phyloP scores from a whole-genome alignment of 2,113 vertebrate species.

The Protomyctophum bolini region DNA sequence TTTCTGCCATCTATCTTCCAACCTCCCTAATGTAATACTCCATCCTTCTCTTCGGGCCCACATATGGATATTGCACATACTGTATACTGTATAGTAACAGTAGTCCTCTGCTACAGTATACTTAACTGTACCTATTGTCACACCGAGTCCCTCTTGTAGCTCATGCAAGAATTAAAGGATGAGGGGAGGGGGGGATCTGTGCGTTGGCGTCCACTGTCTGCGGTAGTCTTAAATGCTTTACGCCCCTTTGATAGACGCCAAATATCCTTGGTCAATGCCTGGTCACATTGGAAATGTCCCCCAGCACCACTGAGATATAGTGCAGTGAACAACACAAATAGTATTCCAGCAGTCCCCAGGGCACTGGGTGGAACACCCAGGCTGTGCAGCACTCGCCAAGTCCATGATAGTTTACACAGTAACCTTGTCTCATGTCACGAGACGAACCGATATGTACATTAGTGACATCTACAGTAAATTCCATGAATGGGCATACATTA shows the following conservation, averaged over 20 bases:
- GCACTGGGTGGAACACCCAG: slow-evolving; percentile 53
- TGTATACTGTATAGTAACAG: background rate
- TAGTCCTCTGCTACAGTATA: background rate
- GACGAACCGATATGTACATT: no score
- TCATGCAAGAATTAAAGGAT: background rate
- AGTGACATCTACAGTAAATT: no score
- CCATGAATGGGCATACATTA: no score
- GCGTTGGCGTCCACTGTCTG: slow-evolving; percentile 36
- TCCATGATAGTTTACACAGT: slow-evolving; percentile 25
- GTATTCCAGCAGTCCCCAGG: slow-evolving; percentile 32
- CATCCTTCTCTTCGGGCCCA: background rate
- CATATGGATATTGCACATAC: background rate
- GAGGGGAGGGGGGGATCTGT: slow-evolving; percentile 5
- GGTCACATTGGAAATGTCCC: slow-evolving; percentile 56
- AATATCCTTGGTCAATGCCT: slow-evolving; percentile 39
- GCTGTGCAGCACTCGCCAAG: slow-evolving; percentile 14
- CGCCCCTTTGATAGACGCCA: slow-evolving; percentile 30
- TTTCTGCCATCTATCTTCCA: slow-evolving; percentile 8
- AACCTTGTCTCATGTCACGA: no score
- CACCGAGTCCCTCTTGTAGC: slow-evolving; percentile 12
- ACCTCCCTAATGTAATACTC: slow-evolving; percentile 28
- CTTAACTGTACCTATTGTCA: slow-evolving; percentile 29
- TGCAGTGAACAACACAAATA: slow-evolving; percentile 39
- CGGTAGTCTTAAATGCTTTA: slow-evolving; percentile 46
- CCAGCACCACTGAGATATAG: slow-evolving; percentile 36